These are phyloP conservation scores for Alethe diademata DNA, from an alignment of 2,113 vertebrate genomes.

Conservation along the genomic window DNA sequence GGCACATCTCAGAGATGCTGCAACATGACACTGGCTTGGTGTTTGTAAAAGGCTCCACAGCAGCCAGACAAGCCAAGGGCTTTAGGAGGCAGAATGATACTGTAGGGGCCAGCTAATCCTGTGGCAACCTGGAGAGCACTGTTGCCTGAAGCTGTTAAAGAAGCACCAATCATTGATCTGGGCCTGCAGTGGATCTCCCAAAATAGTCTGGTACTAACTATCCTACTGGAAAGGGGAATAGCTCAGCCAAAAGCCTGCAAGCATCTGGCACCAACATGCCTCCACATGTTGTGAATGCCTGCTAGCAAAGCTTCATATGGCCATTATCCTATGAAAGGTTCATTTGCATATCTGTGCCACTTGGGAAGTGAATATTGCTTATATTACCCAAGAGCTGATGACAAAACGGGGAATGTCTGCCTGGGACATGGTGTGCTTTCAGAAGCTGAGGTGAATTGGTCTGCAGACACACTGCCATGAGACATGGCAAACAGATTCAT, in stretches of 20 bases:
- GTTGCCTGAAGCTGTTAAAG: not conserved
- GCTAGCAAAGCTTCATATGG: conserved; percentile 45
- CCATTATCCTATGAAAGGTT: conserved; percentile 41
- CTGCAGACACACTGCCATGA: not conserved
- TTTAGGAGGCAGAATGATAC: not conserved
- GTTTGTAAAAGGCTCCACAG: not conserved
- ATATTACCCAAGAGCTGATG: conserved; percentile 17
- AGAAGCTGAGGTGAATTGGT: not conserved
- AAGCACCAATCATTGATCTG: not conserved
- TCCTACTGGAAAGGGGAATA: conserved; percentile 25
- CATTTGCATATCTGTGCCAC: conserved; percentile 54
- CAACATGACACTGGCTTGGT: not conserved
- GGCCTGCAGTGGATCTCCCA: not conserved
- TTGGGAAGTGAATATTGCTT: conserved; percentile 37
- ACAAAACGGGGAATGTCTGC: not conserved
- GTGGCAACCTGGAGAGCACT: not conserved
- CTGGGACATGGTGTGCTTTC: conserved; percentile 11
- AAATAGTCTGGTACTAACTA: conserved; percentile 48
- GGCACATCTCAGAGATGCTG: not conserved
- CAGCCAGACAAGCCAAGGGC: not conserved
- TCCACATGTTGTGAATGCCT: conserved; percentile 23
- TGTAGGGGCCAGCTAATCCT: not conserved
- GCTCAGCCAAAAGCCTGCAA: conserved; percentile 48
- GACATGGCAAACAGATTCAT: not conserved
- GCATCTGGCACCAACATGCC: conserved; percentile 35